Base-by-base conservation (phyloP, 2,113 vertebrate genomes). In the Pelodiscus sinensis region DNA sequence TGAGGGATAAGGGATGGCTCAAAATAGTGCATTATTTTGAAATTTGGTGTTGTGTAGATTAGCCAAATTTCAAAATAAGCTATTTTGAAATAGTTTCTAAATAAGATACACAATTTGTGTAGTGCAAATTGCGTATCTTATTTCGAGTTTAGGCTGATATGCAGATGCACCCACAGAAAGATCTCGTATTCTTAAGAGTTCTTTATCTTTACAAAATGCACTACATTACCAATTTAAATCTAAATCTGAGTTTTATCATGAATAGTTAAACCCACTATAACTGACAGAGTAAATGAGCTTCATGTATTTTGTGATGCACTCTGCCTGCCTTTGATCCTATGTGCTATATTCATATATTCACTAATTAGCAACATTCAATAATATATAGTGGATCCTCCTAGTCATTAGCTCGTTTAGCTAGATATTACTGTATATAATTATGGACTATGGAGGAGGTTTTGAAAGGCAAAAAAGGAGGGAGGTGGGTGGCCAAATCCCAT, bases 131-230 rank as follows among this genome's bases (percentile, higher is more conserved):
- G 44, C 44, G 6, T 44, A 44, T 44, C 44, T 44, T 44, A 44
- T 44, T 44, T 44, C 44, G 44, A 44, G 44, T 44, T 44, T 44
- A 44, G 44, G 44, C 44, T 44, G 44, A 5, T 44, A 6, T 44
- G 44, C 7, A 44, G 44, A 44, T 44, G 44, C 7, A 44, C 44
- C 44, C 44, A 44, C 44, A 60, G 13, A 60, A 15, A 85, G 57
- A 2, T 1, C 0, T 78, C 21, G 21, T 19, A 92, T 85, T 77
- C 14, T 31, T 35, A 88, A 88, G 38, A 78, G 12, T 58, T 79
- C 21, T 13, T 87, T 92, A 18, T 88, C 29, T 35, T 87, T 55
- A 29, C 79, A 31, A 82, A 88, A 77, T 38, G 56, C 0, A 0
- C 19, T 11, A 35, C 56, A 56, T 27, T 78, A 0, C 24, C 77